phyloP scores from a whole-genome alignment of 2,888 invertebrate genomes.

The Loripinus fragilis region DNA sequence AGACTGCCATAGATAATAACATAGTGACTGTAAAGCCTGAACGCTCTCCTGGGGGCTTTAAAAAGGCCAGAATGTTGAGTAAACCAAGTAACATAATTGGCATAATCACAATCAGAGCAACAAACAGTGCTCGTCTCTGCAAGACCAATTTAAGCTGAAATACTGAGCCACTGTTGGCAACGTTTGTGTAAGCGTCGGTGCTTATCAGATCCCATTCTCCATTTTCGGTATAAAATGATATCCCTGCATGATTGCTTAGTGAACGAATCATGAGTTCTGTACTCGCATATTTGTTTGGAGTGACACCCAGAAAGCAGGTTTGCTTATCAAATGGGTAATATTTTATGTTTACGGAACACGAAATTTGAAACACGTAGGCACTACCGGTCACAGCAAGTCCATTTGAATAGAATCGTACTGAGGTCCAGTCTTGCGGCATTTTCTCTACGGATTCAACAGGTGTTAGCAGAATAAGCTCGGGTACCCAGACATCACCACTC shows the following conservation, averaged over 20 bases:
- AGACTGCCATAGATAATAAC: background rate
- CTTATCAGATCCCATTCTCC: background rate
- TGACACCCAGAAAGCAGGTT: background rate
- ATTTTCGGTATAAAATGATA: background rate
- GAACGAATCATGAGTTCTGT: background rate
- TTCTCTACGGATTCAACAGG: background rate
- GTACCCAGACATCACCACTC: background rate
- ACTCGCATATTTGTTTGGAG: background rate
- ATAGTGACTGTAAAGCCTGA: background rate
- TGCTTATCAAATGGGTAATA: slow-evolving; percentile 12
- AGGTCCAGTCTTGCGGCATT: background rate
- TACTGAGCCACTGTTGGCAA: background rate
- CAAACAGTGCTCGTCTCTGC: background rate
- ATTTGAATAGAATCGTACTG: background rate
- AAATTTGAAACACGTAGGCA: background rate
- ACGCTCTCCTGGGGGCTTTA: background rate
- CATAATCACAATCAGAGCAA: background rate
- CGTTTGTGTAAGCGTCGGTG: background rate
- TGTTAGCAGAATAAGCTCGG: background rate
- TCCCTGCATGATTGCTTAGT: too few species aligned
- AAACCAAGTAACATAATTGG: background rate
- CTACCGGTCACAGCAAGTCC: background rate
- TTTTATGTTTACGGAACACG: background rate
- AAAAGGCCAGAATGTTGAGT: background rate
- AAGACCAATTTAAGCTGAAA: background rate